Evolutionary conservation across 2,888 invertebrate species (phyloP).

Genomic region (Ophioninae sp.): DNA sequence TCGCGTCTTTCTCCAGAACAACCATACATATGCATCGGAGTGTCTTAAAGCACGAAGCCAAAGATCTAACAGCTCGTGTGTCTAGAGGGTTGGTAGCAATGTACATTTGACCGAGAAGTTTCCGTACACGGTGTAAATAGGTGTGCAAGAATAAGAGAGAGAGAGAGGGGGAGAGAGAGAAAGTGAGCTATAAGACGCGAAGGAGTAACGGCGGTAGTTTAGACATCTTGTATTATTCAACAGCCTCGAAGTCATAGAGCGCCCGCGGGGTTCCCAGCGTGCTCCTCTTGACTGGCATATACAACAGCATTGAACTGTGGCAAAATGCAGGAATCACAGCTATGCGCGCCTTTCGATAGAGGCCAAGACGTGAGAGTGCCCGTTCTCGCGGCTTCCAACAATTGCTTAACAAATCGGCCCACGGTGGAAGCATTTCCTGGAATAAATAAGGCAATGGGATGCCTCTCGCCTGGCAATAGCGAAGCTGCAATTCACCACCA

Average conservation of each 20-base stretch:
- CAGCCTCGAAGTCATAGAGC: conserved; percentile 59
- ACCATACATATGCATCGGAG: background rate
- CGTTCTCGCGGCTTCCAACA: conserved; percentile 58
- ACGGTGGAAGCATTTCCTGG: conserved; percentile 65
- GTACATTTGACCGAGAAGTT: conserved; percentile 13
- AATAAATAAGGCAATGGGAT: conserved; percentile 64
- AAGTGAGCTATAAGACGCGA: conserved; percentile 16
- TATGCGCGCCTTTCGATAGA: conserved; percentile 23
- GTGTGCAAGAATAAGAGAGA: conserved; percentile 1
- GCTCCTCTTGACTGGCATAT: conserved; percentile 15
- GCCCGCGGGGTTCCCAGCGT: conserved; percentile 60
- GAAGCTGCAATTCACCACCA: conserved; percentile 60
- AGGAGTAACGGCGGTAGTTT: conserved; percentile 64
- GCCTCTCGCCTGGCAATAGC: conserved; percentile 18
- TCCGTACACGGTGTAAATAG: conserved; percentile 38
- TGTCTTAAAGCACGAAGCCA: conserved; percentile 1
- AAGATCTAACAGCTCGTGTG: conserved; percentile 12
- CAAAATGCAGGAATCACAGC: conserved; percentile 47
- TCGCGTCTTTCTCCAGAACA: conserved; percentile 21
- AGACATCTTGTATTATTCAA: conserved; percentile 69
- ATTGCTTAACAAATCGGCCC: conserved; percentile 68
- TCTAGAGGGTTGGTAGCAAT: background rate
- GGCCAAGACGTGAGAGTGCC: conserved; percentile 31
- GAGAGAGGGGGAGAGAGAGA: conserved; percentile 43
- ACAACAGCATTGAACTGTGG: conserved; percentile 21